Conservation (phyloP, 2,113 vertebrate species). For the Chaenocephalus aceratus region DNA sequence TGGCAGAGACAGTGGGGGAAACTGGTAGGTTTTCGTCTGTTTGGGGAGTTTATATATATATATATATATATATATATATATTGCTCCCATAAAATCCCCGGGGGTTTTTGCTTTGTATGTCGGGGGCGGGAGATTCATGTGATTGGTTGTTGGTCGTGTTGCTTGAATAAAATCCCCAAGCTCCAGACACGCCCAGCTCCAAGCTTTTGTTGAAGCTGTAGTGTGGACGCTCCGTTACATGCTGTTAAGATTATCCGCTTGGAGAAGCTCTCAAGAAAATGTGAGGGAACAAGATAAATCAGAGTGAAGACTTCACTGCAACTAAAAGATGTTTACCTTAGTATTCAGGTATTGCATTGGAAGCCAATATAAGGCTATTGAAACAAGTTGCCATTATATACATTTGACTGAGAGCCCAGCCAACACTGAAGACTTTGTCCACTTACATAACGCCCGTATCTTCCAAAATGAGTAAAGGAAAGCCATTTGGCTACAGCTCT, state of each 20-base stretch:
- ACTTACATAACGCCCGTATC: conserved; percentile 44
- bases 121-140: too few species aligned
- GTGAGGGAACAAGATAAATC: conserved; percentile 19
- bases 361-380: conserved; percentile 23
- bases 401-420: conserved; percentile 32
- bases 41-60: too few species aligned
- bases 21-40: too few species aligned
- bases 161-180: too few species aligned
- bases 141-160: too few species aligned
- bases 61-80: too few species aligned
- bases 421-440: conserved; percentile 36
- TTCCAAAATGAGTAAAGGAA: conserved; percentile 40
- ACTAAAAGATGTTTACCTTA: conserved; percentile 30
- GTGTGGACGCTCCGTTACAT: neutral
- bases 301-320: conserved; percentile 5
- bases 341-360: conserved; percentile 3
- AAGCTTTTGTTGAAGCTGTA: too few species aligned
- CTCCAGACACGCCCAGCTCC: too few species aligned
- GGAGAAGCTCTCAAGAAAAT: conserved; percentile 39
- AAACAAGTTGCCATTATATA: conserved; percentile 28
- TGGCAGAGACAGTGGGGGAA: too few species aligned
- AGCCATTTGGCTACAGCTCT: conserved; percentile 20
- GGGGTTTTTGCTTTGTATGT: too few species aligned
- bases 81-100: too few species aligned
- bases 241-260: conserved; percentile 34